Base-by-base conservation (phyloP, 2,888 invertebrate genomes). In the Mythimna impura region DNA sequence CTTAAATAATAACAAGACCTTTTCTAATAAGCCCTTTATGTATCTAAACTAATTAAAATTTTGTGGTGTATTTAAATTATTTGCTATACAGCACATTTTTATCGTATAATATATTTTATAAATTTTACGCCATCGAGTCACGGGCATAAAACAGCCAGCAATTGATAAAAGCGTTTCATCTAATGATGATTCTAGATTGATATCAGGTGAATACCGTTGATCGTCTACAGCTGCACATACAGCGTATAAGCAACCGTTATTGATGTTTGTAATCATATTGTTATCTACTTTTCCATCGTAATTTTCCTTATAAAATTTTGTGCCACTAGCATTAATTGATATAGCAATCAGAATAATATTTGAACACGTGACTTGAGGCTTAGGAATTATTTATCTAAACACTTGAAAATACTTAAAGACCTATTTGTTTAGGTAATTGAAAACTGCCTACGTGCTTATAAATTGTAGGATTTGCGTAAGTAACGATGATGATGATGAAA, bases 351-450 rank as follows among this genome's bases (percentile, higher is more conserved):
- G 14, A 5, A 50, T 14, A 50, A 25, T 58, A 64, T 40, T 34
- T 40, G n/a, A n/a, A 6, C 58, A 52, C 61, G 68, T 36, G 30
- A 8, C 8, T 52, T 34, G 36, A 22, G 40, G 36, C 40, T 14
- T 40, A 40, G 61, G 8, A 36, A n/a, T 25, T 47, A 69, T 55
- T 54, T 61, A 69, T 77, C 54, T n/a, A 50, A 47, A 0, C 12
- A 36, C 69, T 61, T 61, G 47, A 55, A 50, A 47, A 7, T n/a
- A 47, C n/a, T 76, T 36, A 54, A n/a, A n/a, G 60, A 54, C 3
- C 14, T 60, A 25, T 8, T 25, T 66, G 54, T 67, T 77, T 2
- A 17, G 22, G 6, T 66, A 66, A 47, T 40, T 43, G 34, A 25
- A 40, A 22, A 60, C 3, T 50, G 58, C n/a, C 3, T 54, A n/a